These are phyloP conservation scores for Macaca nemestrina DNA, from an alignment of 2,113 vertebrate genomes.

Conservation along the genomic window DNA sequence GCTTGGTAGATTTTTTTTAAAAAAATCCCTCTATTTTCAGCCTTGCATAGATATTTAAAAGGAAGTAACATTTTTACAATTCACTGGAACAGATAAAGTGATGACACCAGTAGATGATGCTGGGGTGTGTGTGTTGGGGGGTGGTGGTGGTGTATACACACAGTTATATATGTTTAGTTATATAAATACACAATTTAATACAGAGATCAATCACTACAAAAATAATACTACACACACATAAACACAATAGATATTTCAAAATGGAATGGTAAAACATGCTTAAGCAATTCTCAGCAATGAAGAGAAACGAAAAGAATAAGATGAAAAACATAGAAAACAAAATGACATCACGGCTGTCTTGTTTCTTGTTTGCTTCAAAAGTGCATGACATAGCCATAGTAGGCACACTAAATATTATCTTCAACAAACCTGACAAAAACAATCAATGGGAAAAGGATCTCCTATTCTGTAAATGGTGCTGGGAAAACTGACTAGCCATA, in stretches of 20 bases:
- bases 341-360: neutral
- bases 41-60: neutral
- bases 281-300: neutral
- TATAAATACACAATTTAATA: too few species aligned
- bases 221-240: too few species aligned
- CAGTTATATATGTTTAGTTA: too few species aligned
- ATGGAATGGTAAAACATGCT: neutral
- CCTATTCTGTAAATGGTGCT: too few species aligned
- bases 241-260: neutral
- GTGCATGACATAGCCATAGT: accelerated
- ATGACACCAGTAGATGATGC: neutral
- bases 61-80: neutral
- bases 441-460: too few species aligned
- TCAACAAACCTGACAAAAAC: too few species aligned
- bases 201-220: neutral
- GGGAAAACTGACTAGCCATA: too few species aligned
- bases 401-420: too few species aligned
- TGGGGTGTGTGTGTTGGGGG: too few species aligned
- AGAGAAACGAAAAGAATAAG: neutral
- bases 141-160: too few species aligned
- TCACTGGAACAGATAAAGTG: neutral
- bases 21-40: too few species aligned
- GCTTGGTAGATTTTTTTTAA: too few species aligned
- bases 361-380: neutral
- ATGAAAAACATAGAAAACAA: neutral